Percentiles rank a stretch among this genome's conserved stretches.
Evolutionary conservation across 1,140 invertebrate species (phyloP).

Genomic region (Penaeus indicus): DNA sequence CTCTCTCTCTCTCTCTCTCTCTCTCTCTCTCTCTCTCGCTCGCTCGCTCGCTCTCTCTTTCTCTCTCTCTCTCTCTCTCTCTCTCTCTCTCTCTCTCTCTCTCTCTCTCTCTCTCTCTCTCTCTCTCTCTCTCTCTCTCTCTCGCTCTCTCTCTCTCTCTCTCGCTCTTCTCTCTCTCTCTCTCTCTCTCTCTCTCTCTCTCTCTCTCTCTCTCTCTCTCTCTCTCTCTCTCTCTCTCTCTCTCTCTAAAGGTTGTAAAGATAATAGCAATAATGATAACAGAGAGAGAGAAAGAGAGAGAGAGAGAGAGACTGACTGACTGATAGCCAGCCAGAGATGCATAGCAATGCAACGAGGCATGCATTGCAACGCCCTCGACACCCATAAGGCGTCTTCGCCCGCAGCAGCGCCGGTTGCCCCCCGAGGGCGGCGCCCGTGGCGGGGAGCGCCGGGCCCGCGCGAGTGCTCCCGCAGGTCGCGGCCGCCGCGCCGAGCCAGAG

Average conservation of each 20-base stretch:
- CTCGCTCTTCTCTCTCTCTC: too few relatives aligned
- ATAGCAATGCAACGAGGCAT: too few relatives aligned
- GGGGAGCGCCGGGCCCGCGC: too few relatives aligned
- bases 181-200: too few relatives aligned
- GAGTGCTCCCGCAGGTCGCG: too few relatives aligned
- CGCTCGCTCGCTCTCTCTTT: not conserved
- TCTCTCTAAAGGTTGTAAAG: not conserved
- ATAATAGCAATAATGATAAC: not conserved
- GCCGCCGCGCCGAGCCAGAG: too few relatives aligned
- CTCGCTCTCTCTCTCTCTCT: not conserved
- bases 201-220: too few relatives aligned
- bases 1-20: not conserved
- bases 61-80: conserved; percentile 3
- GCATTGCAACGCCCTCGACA: too few relatives aligned
- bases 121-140: not conserved
- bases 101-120: not conserved
- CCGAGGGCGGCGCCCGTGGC: too few relatives aligned
- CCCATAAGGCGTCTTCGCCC: too few relatives aligned
- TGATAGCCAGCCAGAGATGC: not conserved
- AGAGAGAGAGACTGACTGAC: not conserved
- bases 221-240: too few relatives aligned
- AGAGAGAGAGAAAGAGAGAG: not conserved
- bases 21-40: not conserved
- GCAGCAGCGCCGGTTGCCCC: too few relatives aligned
- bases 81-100: not conserved